Evolutionary conservation across 2,113 vertebrate species (phyloP), one percentile per base, ranked within the genome.

Genomic region (Grammomys surdaster): DNA sequence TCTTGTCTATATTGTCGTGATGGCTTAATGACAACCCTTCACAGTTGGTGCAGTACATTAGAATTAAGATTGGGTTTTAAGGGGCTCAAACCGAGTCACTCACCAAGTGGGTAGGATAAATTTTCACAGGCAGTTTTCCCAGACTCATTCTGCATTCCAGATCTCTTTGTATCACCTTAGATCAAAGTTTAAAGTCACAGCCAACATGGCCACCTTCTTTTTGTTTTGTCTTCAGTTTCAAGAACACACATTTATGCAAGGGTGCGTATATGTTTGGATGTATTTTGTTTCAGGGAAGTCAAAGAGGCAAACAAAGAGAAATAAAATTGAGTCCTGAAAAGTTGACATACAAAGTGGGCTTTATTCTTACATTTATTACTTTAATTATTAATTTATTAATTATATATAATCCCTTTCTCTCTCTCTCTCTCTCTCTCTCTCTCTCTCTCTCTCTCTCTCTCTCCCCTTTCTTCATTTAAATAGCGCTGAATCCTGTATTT

Each of bases 271-370:
- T 51, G 26, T 78, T 46, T 65, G 33, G 78, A 12, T 75, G 43
- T 60, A 13, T 48, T 80, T 76, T 93, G 16, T 48, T n/a, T 40
- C n/a, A 33, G n/a, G 16, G 19, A 89, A 76, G 28, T 77, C 54
- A 75, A 84, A 87, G 77, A 82, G 75, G 31, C 48, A 48, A 72
- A 54, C 19, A 51, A 90, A 91, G 16, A 86, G 84, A 94, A 84
- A 69, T 33, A 33, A 84, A 90, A 36, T 77, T 90, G 22, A 69
- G 69, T 86, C 84, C 10, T 2, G 13, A 51, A 51, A 51, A 51
- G 51, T 51, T 51, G 51, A 51, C 51, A 51, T 51, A 16, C 1
- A 54, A 63, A 51, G 28, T 33, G 33, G 78, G 40, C 46, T 28
- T 91, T 31, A 17, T 5, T 67, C 19, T 90, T 69, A 43, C 2